These are phyloP conservation scores for Xanthorhoe designata DNA, from an alignment of 2,888 invertebrate species.

Conservation along the genomic window DNA sequence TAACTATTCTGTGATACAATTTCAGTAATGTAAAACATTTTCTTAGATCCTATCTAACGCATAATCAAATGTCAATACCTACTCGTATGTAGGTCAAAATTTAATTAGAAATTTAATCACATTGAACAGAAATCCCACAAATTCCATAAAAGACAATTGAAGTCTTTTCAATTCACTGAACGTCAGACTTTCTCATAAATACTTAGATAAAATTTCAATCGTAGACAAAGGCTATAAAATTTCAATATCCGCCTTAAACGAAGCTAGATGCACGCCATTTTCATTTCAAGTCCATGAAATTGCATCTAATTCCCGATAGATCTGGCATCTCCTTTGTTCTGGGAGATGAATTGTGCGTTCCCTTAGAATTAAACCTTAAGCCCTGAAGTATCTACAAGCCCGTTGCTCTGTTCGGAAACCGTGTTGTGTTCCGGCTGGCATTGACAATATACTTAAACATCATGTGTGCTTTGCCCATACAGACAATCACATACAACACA, in stretches of 20 bases:
- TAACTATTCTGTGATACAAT: no score
- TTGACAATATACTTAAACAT: no score
- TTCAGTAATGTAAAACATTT: no score
- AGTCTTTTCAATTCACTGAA: constrained; percentile 18
- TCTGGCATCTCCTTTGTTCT: constrained; percentile 57
- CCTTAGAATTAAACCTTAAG: neutral
- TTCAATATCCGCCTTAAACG: constrained; percentile 60
- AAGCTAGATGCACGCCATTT: constrained; percentile 60
- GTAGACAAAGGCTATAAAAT: constrained; percentile 59
- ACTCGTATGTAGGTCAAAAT: neutral
- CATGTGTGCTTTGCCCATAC: no score
- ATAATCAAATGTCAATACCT: no score
- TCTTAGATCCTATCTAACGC: no score
- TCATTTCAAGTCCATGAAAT: constrained; percentile 71
- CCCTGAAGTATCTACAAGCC: neutral
- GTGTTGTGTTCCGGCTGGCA: no score
- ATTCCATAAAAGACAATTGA: constrained; percentile 8
- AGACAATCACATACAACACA: no score
- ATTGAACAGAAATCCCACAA: neutral
- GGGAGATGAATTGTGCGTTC: constrained; percentile 43
- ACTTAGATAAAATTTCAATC: constrained; percentile 43
- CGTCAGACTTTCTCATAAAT: constrained; percentile 26
- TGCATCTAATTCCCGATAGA: constrained; percentile 70
- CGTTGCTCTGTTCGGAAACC: neutral
- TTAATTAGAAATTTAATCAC: neutral